Percentiles rank a stretch among this genome's conserved stretches.
phyloP scores from a whole-genome alignment of 2,797 vertebrate genomes.

The Phataginus tricuspis region DNA sequence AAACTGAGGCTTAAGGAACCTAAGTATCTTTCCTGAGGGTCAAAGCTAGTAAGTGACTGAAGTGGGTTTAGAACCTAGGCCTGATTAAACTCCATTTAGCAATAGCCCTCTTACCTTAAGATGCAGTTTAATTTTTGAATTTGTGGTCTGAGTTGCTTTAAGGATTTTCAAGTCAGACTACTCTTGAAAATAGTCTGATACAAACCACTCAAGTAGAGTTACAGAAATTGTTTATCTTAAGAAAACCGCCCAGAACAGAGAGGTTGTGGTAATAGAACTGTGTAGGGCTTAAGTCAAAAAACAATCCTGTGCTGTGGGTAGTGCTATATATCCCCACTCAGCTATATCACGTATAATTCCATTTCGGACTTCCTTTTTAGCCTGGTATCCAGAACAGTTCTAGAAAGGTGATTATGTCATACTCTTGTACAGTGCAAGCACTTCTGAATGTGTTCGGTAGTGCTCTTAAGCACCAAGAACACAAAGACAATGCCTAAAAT shows the following conservation, averaged over 20 bases:
- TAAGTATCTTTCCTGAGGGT: not conserved
- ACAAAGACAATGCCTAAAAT: constrained; percentile 40
- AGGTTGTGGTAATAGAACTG: not conserved
- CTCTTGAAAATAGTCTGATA: constrained; percentile 34
- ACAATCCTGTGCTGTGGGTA: not conserved
- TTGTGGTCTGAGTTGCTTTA: constrained; percentile 46
- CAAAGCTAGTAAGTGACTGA: not conserved
- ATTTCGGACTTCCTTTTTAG: constrained; percentile 29
- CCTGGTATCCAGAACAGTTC: not conserved
- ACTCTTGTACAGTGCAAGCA: not conserved
- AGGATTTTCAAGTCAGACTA: constrained; percentile 47
- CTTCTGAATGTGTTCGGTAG: constrained; percentile 26
- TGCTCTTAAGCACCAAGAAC: not conserved
- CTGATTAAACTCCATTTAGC: not conserved
- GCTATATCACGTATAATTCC: not conserved
- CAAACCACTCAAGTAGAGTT: constrained; percentile 20
- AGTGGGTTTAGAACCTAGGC: not conserved
- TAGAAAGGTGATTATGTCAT: constrained; percentile 6
- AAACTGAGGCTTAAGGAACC: constrained; percentile 25
- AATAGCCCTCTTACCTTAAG: not conserved
- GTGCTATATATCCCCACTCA: not conserved
- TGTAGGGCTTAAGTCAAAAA: not conserved
- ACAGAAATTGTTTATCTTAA: constrained; percentile 25
- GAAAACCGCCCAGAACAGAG: not conserved
- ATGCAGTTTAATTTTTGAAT: constrained; percentile 17